Conservation (phyloP, 2,888 invertebrate genomes). For the Ectemnius cavifrons region DNA sequence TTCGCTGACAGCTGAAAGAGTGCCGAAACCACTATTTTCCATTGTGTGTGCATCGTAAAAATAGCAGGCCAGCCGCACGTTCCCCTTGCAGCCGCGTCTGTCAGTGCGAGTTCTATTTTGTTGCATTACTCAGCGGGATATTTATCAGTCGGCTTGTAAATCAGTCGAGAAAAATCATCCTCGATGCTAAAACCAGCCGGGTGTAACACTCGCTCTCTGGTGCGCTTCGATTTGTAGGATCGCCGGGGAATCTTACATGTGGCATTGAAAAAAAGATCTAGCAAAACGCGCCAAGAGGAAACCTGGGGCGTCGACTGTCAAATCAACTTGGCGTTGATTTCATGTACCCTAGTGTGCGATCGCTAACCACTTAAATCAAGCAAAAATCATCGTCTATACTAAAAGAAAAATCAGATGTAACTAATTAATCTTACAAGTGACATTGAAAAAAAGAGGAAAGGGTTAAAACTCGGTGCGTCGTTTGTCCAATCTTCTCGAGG, state of each 20-base stretch:
- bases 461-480: background rate
- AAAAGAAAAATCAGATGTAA: too few relatives aligned
- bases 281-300: too few relatives aligned
- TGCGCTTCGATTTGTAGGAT: conserved; percentile 33
- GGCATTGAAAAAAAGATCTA: too few relatives aligned
- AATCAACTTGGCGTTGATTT: too few relatives aligned
- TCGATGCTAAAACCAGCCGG: conserved; percentile 27
- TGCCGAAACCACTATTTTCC: conserved; percentile 7
- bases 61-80: background rate
- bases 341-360: too few relatives aligned
- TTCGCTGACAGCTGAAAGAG: conserved; percentile 7
- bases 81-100: background rate
- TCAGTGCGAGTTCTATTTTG: conserved; percentile 4
- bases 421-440: too few relatives aligned
- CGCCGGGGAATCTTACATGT: conserved; percentile 18
- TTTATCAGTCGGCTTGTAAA: background rate
- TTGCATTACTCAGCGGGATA: background rate
- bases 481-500: conserved; percentile 35
- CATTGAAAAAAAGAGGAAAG: too few relatives aligned
- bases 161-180: too few relatives aligned
- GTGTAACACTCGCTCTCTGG: conserved; percentile 39
- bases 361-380: too few relatives aligned
- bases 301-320: too few relatives aligned
- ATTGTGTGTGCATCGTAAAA: background rate
- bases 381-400: too few relatives aligned